Conservation (phyloP, 2,797 vertebrate genomes). For the Pristis pectinata region DNA sequence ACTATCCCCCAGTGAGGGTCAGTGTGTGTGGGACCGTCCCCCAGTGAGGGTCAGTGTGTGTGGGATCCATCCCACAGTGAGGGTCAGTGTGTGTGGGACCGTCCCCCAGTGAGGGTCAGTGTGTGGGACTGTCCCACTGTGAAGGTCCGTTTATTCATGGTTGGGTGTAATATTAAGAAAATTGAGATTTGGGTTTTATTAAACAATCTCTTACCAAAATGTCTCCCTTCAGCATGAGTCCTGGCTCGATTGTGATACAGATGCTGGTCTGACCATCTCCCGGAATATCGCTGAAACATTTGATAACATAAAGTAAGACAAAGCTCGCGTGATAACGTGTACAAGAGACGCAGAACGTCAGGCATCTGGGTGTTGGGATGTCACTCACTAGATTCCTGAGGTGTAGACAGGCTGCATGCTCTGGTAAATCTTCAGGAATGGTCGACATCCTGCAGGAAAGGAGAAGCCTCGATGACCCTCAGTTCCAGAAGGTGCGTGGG, state of each 20-base stretch:
- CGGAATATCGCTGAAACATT: conserved; percentile 72
- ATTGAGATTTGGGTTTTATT: background rate
- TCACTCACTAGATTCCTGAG: conserved; percentile 96
- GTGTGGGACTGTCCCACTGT: too few species aligned
- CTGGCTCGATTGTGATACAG: conserved; percentile 90
- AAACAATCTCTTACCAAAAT: conserved; percentile 70
- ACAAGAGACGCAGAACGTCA: too few species aligned
- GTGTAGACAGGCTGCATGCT: conserved; percentile 98
- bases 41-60: too few species aligned
- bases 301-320: background rate
- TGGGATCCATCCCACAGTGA: background rate
- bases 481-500: too few species aligned
- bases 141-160: background rate
- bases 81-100: background rate
- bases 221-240: conserved; percentile 84
- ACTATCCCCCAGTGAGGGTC: background rate
- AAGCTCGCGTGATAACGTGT: background rate
- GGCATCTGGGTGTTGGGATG: background rate
- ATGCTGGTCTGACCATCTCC: conserved; percentile 81
- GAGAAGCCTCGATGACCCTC: background rate
- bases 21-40: background rate
- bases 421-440: conserved; percentile 97
- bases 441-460: conserved; percentile 76
- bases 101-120: too few species aligned
- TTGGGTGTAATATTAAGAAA: background rate